Evolutionary conservation across 2,797 vertebrate genomes (phyloP), one percentile per base, ranked within the genome.

Genomic region (Phoebastria nigripes): DNA sequence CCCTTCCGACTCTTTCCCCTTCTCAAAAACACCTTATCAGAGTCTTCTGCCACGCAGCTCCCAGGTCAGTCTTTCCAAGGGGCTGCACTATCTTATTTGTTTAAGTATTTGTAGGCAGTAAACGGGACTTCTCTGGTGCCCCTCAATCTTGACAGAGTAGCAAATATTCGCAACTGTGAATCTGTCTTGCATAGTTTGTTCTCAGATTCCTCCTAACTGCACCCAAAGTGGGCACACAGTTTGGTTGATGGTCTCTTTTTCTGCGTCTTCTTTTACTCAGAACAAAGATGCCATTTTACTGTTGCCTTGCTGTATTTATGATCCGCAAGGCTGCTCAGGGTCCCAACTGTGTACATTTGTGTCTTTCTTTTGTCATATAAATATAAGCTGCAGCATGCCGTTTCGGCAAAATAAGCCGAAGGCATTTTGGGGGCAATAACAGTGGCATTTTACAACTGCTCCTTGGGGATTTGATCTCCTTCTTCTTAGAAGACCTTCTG

Each of bases 231-330:
- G 52, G 41, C 39, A 63, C 17, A 46, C 26, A 13, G 42, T 22
- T 46, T 29, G 13, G 37, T 9, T 25, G 44, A 67, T 19, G 20
- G 26, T 62, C 18, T 77, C 37, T 81, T 76, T 44, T 61, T 55
- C 78, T 41, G 33, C 0, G 0, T 58, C 87, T 87, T 72, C 41
- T 46, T 86, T 58, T 15, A 59, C 1, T 6, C 37, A 37, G 54
- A 81, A 78, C 41, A 47, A 79, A 79, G 39, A 78, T 8, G 44
- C 69, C 9, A 0, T 89, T 90, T 79, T 65, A 71, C 24, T 26
- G 18, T 65, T 93, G 62, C 55, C 73, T 69, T 26, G 39, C 70
- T 61, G 58, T 73, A 84, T 93, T 90, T 91, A 87, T 33, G 39
- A 79, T 71, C 46, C 61, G 28, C 17, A 41, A 87, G 85, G 39